Base-by-base conservation (phyloP, 2,888 invertebrate species). In the Xylocampa areola region DNA sequence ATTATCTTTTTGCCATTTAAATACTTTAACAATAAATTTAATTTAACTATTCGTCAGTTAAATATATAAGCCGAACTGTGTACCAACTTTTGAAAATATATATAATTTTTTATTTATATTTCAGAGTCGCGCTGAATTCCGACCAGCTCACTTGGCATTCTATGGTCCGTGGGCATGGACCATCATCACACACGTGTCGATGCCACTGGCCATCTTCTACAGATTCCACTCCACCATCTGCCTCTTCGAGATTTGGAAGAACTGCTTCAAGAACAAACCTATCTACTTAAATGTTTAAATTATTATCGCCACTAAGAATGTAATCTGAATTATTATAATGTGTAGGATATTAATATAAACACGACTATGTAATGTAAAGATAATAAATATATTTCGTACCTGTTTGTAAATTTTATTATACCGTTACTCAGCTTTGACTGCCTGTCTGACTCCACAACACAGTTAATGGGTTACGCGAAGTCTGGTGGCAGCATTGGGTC, bases 121-220 rank as follows among this genome's bases (percentile, higher is more conserved):
- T 10, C 79, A 97, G 88, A 97, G 97, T 68, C 95, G 97, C 2
- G 97, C 98, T 0, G 96, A 97, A 63, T 97, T 97, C 65, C 95
- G 97, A 43, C 97, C 97, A 6, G 96, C 97, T 10, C 98, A 98
- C 81, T 90, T 97, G 14, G 86, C 96, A 44, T 97, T 98, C 88
- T 98, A 97, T 82, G 97, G 97, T 0, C 95, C 96, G 0, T 97
- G 97, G 97, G 97, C 97, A 2, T 98, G 98, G 98, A 97, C 97
- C 0, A 97, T 98, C 72, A 97, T 98, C 74, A 97, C 97, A 0
- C 97, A 98, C 82, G 96, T 98, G 0, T 97, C 97, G 0, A 97
- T 97, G 96, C 98, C 98, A 0, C 90, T 98, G 39, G 97, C 97
- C 0, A 98, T 98, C 74, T 98, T 98, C 90, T 98, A 97, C 88